Evolutionary conservation across 2,888 invertebrate species (phyloP).

Genomic region (Epicampocera succincta): DNA sequence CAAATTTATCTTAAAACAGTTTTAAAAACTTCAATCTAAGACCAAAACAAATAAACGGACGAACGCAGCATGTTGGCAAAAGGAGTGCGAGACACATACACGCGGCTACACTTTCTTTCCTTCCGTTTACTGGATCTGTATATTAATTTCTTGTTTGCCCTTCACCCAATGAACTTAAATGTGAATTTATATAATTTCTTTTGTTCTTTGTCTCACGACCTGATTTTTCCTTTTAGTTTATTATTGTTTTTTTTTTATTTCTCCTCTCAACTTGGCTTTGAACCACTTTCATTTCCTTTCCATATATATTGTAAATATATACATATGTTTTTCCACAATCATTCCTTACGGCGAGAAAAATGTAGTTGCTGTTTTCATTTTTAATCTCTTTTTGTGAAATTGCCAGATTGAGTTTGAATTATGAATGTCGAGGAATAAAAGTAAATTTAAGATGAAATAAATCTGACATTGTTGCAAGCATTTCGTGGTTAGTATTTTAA

Average conservation of each 20-base stretch:
- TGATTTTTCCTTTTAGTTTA: conserved; percentile 29
- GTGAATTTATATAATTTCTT: conserved; percentile 25
- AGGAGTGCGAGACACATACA: neutral
- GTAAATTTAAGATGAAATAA: neutral
- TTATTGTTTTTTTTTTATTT: conserved; percentile 15
- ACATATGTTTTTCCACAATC: conserved; percentile 23
- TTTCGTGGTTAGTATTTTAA: too few species aligned
- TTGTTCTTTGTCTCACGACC: conserved; percentile 36
- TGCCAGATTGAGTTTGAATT: conserved; percentile 35
- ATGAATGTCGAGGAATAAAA: conserved; percentile 2
- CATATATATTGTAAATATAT: neutral
- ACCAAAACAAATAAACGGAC: neutral
- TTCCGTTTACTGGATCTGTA: neutral
- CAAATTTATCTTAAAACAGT: too few species aligned
- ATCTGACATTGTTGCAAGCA: too few species aligned
- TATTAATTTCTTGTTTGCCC: conserved; percentile 22
- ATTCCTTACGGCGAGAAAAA: conserved; percentile 36
- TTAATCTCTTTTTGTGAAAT: conserved; percentile 15
- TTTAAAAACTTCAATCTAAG: neutral
- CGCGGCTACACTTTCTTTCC: neutral
- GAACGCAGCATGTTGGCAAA: neutral
- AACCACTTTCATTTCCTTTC: conserved; percentile 29
- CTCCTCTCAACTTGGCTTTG: conserved; percentile 34
- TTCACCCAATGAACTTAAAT: conserved; percentile 61
- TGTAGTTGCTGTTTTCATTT: conserved; percentile 29